Evolutionary conservation across 2,797 vertebrate genomes (phyloP), one percentile per base, ranked within the genome.

Genomic region (Anolis apletophallus): DNA sequence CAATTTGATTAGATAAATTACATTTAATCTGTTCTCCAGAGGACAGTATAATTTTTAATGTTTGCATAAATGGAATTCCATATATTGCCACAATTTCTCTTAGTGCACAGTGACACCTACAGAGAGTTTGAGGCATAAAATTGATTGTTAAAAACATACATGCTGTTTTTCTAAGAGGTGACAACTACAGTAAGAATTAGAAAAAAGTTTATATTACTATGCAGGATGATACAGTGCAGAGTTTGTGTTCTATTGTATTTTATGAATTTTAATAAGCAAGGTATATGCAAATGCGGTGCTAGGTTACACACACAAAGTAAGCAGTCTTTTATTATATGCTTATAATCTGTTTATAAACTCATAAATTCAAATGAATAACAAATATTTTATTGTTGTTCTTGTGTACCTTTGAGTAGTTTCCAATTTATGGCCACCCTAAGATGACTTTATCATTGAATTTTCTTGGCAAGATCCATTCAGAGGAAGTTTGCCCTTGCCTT

Each of bases 41-140:
- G 34, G 23, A 29, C 5, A 16, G 17, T 50, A 61, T 32, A n/a
- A 59, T 46, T 72, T 55, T 73, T 50, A 4, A 71, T 54, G 29
- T 17, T 64, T 29, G 36, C 6, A 57, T 75, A 67, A 32, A 32
- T 55, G 55, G 32, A 21, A 32, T 54, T 77, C 9, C 26, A 59
- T 75, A 64, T 74, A 34, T 52, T 32, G 19, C 14, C 55, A n/a
- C 11, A 83, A 13, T 36, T 83, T 81, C 17, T 69, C 75, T 80
- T 67, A 85, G 84, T 67, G 14, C 81, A 86, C 54, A 88, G 69
- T 94, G 94, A 94, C 95, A 92, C 90, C 94, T 95, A 90, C 88
- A 90, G 95, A 93, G 71, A 90, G 55, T 19, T 46, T 23, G 88
- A 71, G 14, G n/a, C n/a, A 91, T 83, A 40, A 68, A 85, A 75